Evolutionary conservation across 2,888 invertebrate species (phyloP).

Genomic region (Monoplex corrugatus): DNA sequence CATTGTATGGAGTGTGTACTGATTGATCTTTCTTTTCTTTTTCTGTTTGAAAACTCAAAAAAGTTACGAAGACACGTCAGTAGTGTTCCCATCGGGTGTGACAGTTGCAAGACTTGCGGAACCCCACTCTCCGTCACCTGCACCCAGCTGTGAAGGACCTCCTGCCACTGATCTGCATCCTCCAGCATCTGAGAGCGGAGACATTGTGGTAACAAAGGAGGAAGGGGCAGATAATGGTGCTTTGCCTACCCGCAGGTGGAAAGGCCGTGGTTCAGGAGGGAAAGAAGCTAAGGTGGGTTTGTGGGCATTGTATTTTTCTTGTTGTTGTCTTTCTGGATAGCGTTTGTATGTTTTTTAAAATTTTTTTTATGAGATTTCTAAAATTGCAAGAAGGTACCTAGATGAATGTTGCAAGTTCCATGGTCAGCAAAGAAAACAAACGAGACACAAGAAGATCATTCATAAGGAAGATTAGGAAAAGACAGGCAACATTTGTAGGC

Average conservation of each 20-base stretch:
- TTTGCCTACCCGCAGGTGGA: neutral
- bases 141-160: neutral
- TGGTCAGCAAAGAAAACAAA: too few relatives aligned
- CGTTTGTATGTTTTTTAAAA: too few relatives aligned
- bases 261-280: neutral
- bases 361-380: too few relatives aligned
- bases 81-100: neutral
- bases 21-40: too few relatives aligned
- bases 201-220: neutral
- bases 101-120: neutral
- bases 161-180: neutral
- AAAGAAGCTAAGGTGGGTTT: neutral
- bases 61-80: conserved; percentile 11
- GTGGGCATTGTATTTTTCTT: neutral
- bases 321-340: too few relatives aligned
- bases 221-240: neutral
- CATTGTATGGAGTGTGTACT: too few relatives aligned
- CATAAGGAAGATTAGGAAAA: too few relatives aligned
- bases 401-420: too few relatives aligned
- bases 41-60: too few relatives aligned
- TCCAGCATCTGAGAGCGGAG: neutral
- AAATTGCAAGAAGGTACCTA: too few relatives aligned
- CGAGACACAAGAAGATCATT: too few relatives aligned
- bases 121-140: neutral
- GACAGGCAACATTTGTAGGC: too few relatives aligned